phyloP scores from a whole-genome alignment of 2,113 vertebrate genomes.

The Marmota flaviventris region DNA sequence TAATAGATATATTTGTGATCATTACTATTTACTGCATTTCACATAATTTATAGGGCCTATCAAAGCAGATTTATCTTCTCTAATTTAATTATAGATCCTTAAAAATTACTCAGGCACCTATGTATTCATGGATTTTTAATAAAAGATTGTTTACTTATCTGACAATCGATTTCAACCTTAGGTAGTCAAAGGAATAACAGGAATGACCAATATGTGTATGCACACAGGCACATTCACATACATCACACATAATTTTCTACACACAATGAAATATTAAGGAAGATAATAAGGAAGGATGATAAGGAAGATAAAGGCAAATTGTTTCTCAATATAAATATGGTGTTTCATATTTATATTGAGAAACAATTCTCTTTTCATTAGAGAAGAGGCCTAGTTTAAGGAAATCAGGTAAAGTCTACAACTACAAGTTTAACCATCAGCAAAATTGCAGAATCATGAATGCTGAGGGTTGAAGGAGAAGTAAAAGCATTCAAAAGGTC shows the following conservation, averaged over 20 bases:
- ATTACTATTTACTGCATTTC: neutral
- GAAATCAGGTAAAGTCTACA: neutral
- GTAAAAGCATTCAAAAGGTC: neutral
- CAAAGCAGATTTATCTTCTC: neutral
- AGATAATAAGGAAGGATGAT: neutral
- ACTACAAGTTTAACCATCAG: neutral
- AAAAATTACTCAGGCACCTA: neutral
- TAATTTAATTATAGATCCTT: neutral
- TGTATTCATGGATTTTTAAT: neutral
- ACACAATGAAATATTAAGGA: neutral
- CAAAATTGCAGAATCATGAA: neutral
- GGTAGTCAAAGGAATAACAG: neutral
- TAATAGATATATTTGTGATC: neutral
- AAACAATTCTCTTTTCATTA: neutral
- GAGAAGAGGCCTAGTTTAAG: neutral
- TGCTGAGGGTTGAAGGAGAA: neutral
- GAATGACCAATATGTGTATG: neutral
- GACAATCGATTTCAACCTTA: neutral
- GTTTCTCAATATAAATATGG: neutral
- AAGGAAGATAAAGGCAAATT: neutral
- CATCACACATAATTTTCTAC: neutral
- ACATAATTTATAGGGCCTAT: neutral
- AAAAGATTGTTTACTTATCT: neutral
- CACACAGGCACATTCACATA: neutral
- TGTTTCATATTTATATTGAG: neutral